Base-by-base conservation (phyloP, 2,797 vertebrate genomes). In the Fundulus diaphanus region DNA sequence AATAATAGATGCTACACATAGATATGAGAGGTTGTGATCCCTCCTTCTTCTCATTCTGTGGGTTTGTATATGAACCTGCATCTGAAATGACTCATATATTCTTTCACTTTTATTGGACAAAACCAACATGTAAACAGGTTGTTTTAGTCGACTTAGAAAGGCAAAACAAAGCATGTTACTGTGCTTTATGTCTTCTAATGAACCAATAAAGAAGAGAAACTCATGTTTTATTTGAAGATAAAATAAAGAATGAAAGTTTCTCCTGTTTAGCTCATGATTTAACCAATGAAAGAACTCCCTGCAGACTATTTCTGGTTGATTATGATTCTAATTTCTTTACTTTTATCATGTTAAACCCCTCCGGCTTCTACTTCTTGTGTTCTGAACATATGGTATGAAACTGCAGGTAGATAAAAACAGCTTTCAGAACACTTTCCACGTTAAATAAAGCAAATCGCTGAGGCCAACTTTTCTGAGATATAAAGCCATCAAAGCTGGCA, bases 201-300 rank as follows among this genome's bases (percentile, higher is more conserved):
- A 88, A 91, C 86, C 90, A 88, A 89, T 85, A 69, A 85, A 76
- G 44, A 7, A 67, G 35, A 68, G 42, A 9, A 54, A 31, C 18
- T 2, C 15, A 59, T 3, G 29, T 59, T 59, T 31, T 56, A 16
- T 56, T 56, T 59, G 20, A 59, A 16, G 7, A 1, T 4, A 20
- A 59, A 49, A 27, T 57, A 6, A 31, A 18, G 56, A 57, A 57
- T 31, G 15, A 31, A 57, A 57, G 27, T 57, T 31, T 57, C 27
- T 16, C 44, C 12, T 46, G 44, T 46, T 46, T 12, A 46, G 44
- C 40, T n/a, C n/a, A 7, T 9, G 52, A 16, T 18, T 31, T 31
- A 31, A 31, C 27, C 16, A 31, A 56, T 54, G 11, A 54, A 9
- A 9, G 42, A 42, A 29, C 49, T 2, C n/a, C 9, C 49, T 24